Evolutionary conservation across 2,113 vertebrate genomes (phyloP), one percentile per base, ranked within the genome.

Genomic region (Cyphomyrus plagiostoma): DNA sequence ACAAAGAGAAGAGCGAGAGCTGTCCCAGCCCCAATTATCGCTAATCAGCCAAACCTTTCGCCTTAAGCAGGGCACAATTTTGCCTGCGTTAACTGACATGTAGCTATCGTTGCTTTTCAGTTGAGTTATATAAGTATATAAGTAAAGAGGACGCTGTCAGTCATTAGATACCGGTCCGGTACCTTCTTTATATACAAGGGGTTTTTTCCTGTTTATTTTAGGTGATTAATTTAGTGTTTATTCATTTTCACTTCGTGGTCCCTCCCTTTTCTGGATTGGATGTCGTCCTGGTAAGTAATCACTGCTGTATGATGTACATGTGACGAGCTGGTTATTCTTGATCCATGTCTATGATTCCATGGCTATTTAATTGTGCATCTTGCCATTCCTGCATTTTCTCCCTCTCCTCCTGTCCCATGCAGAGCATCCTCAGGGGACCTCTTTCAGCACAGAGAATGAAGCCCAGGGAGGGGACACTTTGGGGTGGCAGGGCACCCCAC

Each of bases 401-500:
- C 35, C 30, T 23, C 26, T 88, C 52, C 45, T 11, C 58, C 21
- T 23, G 10, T 88, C 74, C 49, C 92, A 91, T 92, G 92, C 93
- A 99, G 98, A 98, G 90, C 96, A 95, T 87, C 96, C 96, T 93
- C 94, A 92, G 91, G 96, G 97, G 90, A 95, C 95, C 17, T 95
- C 95, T 92, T 96, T 96, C 93, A 94, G 93, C 82, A 88, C 94
- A 84, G 98, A 98, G 89, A 93, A 91, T 11, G 96, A 96, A 90
- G 95, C 96, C 77, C 94, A 94, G 23, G 92, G 93, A 92, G 93
- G 92, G 0, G 96, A 97, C 92, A 96, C 97, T 92, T 94, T 95
- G 94, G 97, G 96, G 92, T 96, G 94, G 96, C 97, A 96, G 90
- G 95, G 96, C 94, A 97, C 96, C 96, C 97, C 90, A 93, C 96